Evolutionary conservation across 35 echinoderm and acorn worm species (phyloP).

Genomic region (Stichopus chloronotus): DNA sequence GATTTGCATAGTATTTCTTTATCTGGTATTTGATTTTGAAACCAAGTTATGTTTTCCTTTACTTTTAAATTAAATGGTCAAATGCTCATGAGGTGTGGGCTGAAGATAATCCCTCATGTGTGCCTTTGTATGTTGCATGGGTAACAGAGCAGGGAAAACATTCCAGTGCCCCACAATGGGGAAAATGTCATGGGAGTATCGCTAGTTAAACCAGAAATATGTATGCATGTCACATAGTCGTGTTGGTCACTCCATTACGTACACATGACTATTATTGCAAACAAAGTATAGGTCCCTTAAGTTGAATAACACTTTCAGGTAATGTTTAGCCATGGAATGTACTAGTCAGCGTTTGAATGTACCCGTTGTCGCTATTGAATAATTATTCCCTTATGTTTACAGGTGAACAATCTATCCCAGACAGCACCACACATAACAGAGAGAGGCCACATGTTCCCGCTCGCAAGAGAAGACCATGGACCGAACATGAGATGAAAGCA

Average conservation of each 20-base stretch:
- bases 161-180: too few species aligned
- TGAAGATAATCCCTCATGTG: not conserved
- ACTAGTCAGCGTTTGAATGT: not conserved
- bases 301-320: too few species aligned
- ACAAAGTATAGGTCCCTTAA: constrained; percentile 10
- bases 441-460: not conserved
- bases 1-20: not conserved
- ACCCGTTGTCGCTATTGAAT: too few species aligned
- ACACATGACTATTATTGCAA: not conserved
- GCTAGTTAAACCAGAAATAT: too few species aligned
- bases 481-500: constrained; percentile 12
- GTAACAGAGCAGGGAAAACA: too few species aligned
- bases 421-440: too few species aligned
- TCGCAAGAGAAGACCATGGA: too few species aligned
- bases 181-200: too few species aligned
- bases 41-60: not conserved
- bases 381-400: not conserved
- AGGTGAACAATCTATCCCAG: too few species aligned
- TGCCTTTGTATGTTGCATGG: too few species aligned
- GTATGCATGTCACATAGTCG: not conserved
- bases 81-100: not conserved
- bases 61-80: not conserved
- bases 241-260: not conserved
- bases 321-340: not conserved
- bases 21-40: not conserved